Conservation (phyloP, 2,888 invertebrate species). For the Perithous albicinctus region DNA sequence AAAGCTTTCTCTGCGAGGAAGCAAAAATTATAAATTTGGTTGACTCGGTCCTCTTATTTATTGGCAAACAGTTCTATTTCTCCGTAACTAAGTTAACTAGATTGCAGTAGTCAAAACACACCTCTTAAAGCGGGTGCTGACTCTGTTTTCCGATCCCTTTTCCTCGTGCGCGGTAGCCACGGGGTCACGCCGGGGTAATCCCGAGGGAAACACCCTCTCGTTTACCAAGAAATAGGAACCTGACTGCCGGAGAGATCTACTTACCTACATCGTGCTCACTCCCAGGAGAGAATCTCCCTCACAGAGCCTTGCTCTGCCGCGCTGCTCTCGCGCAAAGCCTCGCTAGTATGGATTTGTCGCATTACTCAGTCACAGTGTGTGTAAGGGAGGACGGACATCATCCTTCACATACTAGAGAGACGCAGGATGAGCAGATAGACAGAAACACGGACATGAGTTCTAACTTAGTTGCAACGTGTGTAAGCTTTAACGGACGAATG, state of each 20-base stretch:
- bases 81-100: neutral
- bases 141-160: conserved; percentile 17
- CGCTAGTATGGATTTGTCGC: conserved; percentile 66
- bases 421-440: conserved; percentile 26
- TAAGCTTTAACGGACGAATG: conserved; percentile 64
- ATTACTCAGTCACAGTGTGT: conserved; percentile 60
- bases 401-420: neutral
- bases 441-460: conserved; percentile 41
- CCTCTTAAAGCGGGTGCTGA: neutral
- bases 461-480: conserved; percentile 46
- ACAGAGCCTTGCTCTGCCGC: conserved; percentile 53
- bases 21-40: too few relatives aligned
- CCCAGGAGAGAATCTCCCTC: conserved; percentile 65
- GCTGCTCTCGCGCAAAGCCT: conserved; percentile 45
- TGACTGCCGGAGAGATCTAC: conserved; percentile 54
- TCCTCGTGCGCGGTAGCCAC: conserved; percentile 29
- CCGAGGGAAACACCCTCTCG: conserved; percentile 38
- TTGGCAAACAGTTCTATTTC: neutral
- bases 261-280: conserved; percentile 62
- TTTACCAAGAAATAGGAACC: conserved; percentile 47
- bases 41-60: too few relatives aligned
- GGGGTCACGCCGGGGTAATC: conserved; percentile 30
- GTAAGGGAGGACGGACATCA: conserved; percentile 19
- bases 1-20: too few relatives aligned
- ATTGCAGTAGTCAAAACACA: neutral